Percentiles rank a stretch among this genome's conserved stretches.
phyloP scores from a whole-genome alignment of 2,888 invertebrate genomes.

The Tanypteryx hageni region DNA sequence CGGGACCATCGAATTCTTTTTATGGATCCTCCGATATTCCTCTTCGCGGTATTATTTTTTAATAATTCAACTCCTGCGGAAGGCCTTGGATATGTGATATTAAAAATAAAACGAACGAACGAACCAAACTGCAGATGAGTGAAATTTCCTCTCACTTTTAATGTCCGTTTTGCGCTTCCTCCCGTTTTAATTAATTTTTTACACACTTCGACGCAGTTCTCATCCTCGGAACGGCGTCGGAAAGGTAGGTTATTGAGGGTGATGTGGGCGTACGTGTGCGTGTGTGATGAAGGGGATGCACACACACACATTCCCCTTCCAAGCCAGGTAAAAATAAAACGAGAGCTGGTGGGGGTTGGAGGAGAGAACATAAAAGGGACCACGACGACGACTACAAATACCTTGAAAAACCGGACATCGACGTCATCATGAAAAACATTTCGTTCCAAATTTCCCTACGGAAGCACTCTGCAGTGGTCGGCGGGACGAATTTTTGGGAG shows the following conservation, averaged over 20 bases:
- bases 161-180: not conserved
- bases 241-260: not conserved
- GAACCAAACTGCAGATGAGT: not conserved
- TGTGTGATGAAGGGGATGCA: not conserved
- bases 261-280: not conserved
- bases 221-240: not conserved
- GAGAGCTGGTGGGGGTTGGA: not conserved
- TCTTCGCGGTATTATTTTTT: not conserved
- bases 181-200: conserved; percentile 26
- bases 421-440: conserved; percentile 57
- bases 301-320: not conserved
- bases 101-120: not conserved
- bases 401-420: conserved; percentile 62
- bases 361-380: not conserved
- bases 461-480: conserved; percentile 43
- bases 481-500: conserved; percentile 31
- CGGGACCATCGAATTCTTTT: too few relatives aligned
- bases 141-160: not conserved
- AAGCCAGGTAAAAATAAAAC: not conserved
- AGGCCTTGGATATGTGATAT: not conserved
- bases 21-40: not conserved
- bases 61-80: not conserved
- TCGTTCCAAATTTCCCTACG: conserved; percentile 49
- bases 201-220: not conserved
- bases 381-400: conserved; percentile 36